Percentiles rank a stretch among this genome's conserved stretches.
phyloP scores from a whole-genome alignment of 2,113 vertebrate genomes.

The Tachuris rubrigastra region DNA sequence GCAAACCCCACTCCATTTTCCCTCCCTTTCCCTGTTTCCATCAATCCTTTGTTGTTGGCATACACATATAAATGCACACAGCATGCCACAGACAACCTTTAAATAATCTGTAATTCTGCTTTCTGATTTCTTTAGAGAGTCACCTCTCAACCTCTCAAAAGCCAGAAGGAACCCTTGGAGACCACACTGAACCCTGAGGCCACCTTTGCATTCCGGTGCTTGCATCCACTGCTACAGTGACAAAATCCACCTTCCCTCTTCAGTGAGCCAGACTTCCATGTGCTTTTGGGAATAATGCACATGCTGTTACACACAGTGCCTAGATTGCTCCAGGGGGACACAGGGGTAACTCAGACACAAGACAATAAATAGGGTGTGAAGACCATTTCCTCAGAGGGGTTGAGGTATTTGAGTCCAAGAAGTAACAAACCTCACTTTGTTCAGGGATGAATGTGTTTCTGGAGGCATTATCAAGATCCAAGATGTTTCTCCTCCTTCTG shows the following conservation, averaged over 20 bases:
- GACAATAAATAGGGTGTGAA: neutral
- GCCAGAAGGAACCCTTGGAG: neutral
- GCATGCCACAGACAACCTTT: neutral
- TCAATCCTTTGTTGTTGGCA: neutral
- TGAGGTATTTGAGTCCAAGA: neutral
- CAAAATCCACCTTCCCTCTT: neutral
- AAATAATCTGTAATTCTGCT: neutral
- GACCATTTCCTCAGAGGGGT: neutral
- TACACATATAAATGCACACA: neutral
- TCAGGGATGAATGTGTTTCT: neutral
- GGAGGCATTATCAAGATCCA: neutral
- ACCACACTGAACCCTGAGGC: accelerated
- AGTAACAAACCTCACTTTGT: neutral
- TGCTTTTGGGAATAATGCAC: neutral
- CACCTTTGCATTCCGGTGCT: neutral
- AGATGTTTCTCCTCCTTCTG: neutral
- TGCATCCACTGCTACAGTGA: neutral
- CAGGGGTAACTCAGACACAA: neutral
- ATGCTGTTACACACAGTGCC: accelerated
- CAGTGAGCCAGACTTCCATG: neutral
- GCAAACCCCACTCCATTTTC: neutral
- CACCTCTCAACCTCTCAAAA: neutral
- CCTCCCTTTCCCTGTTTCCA: neutral
- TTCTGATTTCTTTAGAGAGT: neutral
- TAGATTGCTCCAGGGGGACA: neutral